Base-by-base conservation (phyloP, 1,140 invertebrate species). In the Muscidifurax raptorellus region DNA sequence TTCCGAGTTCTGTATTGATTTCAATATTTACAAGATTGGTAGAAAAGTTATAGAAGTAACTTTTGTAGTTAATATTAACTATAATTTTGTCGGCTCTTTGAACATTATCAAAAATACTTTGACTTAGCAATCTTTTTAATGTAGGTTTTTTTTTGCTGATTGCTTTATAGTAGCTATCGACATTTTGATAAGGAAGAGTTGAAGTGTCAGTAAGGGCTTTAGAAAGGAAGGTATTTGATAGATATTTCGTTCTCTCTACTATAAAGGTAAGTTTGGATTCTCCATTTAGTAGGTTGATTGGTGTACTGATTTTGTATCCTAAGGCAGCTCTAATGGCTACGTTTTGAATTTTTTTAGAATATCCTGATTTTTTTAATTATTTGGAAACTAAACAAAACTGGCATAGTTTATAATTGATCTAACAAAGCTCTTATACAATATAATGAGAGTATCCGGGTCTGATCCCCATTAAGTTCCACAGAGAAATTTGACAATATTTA, bases 251-350 rank as follows among this genome's bases (percentile, higher is more conserved):
- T 52, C 69, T 71, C 1, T 72, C 32, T 74, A 52, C 25, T 7
- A 78, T 44, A 9, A 74, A 22, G 59, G 44, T 2, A 25, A 28
- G 12, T 80, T 85, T 85, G 1, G 87, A 84, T 80, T 86, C 85
- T 7, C 80, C 85, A 5, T 85, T 28, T 15, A 87, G 32, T 22
- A 87, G 25, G 32, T 84, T 86, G 5, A 22, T 85, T 1, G 86
- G 86, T 3, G 85, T 86, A 10, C 83, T 85, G 22, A 22, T 79
- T 72, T 83, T 83, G 28, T 85, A 87, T 27, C 85, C 86, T 9
- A 86, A 64, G 32, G 80, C 82, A 2, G 52, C 6, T 76, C 85
- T 81, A 1, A 87, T 59, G 4, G 83, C 84, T 22, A 47, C 44
- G 15, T 67, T 74, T 71, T 87, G 71, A 13, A 82, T 40, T 64